Evolutionary conservation across 2,113 vertebrate species (phyloP).

Genomic region (Lepus timidus): DNA sequence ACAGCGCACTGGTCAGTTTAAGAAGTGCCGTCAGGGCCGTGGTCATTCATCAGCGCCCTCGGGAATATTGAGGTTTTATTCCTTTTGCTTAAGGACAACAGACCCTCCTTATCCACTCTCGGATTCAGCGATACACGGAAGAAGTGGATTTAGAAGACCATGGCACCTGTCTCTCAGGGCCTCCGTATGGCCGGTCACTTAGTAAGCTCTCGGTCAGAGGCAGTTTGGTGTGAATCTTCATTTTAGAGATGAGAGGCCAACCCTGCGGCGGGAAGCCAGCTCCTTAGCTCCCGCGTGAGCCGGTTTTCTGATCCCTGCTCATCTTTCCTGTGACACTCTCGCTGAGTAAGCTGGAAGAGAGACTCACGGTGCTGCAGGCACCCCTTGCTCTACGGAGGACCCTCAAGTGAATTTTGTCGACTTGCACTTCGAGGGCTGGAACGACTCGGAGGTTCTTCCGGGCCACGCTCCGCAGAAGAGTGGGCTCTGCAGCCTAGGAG

Average conservation of each 20-base stretch:
- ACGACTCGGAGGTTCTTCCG: neutral
- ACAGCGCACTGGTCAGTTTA: neutral
- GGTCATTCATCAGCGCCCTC: neutral
- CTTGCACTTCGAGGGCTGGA: neutral
- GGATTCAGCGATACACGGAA: neutral
- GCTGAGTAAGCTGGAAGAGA: neutral
- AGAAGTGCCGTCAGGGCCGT: conserved; percentile 6
- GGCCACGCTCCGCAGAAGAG: neutral
- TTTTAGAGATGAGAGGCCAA: conserved; percentile 25
- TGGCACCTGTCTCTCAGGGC: neutral
- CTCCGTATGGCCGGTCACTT: neutral
- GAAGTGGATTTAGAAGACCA: neutral
- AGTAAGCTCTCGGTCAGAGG: neutral
- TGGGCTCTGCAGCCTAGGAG: conserved; percentile 1
- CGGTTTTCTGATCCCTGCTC: neutral
- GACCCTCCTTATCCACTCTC: neutral
- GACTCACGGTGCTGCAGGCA: neutral
- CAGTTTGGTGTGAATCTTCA: conserved; percentile 11
- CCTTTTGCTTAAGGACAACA: neutral
- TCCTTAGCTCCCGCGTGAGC: neutral
- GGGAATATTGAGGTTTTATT: neutral
- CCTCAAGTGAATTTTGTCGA: neutral
- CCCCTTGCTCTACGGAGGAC: neutral
- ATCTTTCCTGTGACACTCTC: neutral
- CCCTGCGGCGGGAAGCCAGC: neutral